Base-by-base conservation (phyloP, 2,888 invertebrate genomes). In the Achlya flavicornis region DNA sequence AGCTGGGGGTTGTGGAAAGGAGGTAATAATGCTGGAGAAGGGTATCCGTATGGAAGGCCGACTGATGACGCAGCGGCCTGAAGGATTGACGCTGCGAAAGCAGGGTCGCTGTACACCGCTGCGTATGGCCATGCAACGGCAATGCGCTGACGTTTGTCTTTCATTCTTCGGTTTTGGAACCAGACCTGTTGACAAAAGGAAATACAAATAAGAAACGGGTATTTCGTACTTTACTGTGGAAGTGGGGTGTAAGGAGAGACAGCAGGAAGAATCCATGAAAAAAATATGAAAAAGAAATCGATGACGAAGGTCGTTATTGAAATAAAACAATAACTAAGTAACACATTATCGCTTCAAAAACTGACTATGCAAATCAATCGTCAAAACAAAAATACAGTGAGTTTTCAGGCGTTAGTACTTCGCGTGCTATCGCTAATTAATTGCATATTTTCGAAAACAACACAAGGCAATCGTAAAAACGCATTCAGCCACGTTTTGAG, bases 161-260 rank as follows among this genome's bases (percentile, higher is more conserved):
- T 98, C 98, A 98, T 98, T 63, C 98, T 94, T 46, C 98, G 95
- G 87, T 98, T 98, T 95, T 98, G 98, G 88, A 99, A 99, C 99
- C 99, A 99, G 26, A 98, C 98, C 98, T 98, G 95, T 89, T 53
- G 73, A 77, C 77, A 86, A 89, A 73, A 61, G 62, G 43, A 73
- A 63, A 63, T 61, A 19, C 66, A 48, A 58, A 35, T 53, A 43
- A 62, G 11, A 58, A 43, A 11, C 41, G 0, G 43, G 33, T 48
- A 61, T 32, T 14, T 14, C 38, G n/a, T n/a, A n/a, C n/a, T n/a
- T n/a, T n/a, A n/a, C n/a, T n/a, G n/a, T n/a, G 10, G 7, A 38
- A 26, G 26, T 26, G 26, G 26, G 26, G 26, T 26, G 26, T 16
- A 57, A 12, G 43, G 43, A 43, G 8, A 38, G 8, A 10, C 38